Conservation (phyloP, 2,888 invertebrate species). For the Anaspis maculata region DNA sequence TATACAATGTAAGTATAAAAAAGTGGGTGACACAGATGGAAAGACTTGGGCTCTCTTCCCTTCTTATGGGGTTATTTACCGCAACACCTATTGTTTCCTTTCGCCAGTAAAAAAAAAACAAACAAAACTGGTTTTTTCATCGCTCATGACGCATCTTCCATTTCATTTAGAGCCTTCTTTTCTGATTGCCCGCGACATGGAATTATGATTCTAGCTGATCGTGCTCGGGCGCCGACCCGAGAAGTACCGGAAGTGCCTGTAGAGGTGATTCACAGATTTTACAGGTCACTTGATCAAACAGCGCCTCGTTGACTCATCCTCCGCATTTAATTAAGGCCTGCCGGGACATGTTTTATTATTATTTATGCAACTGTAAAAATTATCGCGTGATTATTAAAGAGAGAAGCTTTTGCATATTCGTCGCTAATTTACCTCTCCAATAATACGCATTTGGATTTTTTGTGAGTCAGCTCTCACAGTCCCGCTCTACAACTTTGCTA, state of each 20-base stretch:
- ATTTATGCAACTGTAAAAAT: conserved; percentile 11
- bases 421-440: too few relatives aligned
- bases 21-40: too few relatives aligned
- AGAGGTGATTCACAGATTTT: conserved; percentile 21
- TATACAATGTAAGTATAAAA: too few relatives aligned
- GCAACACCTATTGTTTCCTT: too few relatives aligned
- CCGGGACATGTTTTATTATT: conserved; percentile 5
- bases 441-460: conserved; percentile 7
- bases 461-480: conserved; percentile 5
- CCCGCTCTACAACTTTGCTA: not conserved
- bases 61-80: too few relatives aligned
- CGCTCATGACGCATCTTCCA: conserved; percentile 11
- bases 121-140: conserved; percentile 3
- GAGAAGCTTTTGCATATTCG: too few relatives aligned
- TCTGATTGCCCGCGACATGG: conserved; percentile 11
- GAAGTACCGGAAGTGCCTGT: conserved; percentile 20
- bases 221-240: conserved; percentile 18
- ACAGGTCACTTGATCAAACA: conserved; percentile 20
- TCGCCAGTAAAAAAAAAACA: too few relatives aligned
- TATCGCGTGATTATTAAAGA: too few relatives aligned
- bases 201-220: conserved; percentile 13
- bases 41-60: too few relatives aligned
- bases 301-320: conserved; percentile 15
- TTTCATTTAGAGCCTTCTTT: conserved; percentile 13
- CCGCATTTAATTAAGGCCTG: conserved; percentile 6